phyloP scores from a whole-genome alignment of 2,113 vertebrate genomes.

The Marcusenius ussheri region DNA sequence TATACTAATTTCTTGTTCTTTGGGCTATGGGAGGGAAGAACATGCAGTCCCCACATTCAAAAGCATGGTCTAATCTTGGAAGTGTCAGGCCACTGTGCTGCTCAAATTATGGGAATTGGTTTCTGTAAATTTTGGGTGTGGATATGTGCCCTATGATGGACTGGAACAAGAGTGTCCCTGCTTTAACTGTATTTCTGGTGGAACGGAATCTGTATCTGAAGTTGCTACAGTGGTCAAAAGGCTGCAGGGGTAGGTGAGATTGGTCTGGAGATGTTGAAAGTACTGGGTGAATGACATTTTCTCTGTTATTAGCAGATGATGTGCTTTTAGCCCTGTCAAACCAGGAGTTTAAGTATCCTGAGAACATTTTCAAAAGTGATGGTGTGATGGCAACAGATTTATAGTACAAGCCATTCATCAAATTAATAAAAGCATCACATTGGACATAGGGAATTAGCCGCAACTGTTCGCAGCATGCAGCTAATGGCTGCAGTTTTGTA shows the following conservation, averaged over 20 bases:
- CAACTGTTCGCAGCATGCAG: neutral
- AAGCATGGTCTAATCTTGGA: neutral
- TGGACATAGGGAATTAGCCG: neutral
- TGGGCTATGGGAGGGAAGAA: neutral
- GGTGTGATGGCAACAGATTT: neutral
- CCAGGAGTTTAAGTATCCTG: neutral
- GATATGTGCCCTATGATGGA: neutral
- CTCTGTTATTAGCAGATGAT: neutral
- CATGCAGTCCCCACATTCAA: neutral
- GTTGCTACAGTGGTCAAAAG: neutral
- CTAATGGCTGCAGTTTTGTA: neutral
- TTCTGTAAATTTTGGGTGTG: too few species aligned
- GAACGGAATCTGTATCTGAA: neutral
- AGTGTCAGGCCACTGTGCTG: neutral
- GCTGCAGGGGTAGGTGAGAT: neutral
- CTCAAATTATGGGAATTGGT: neutral
- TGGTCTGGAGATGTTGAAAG: neutral
- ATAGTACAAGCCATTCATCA: neutral
- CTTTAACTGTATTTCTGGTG: neutral
- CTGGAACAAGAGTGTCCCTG: neutral
- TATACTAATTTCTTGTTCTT: neutral
- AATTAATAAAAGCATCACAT: neutral
- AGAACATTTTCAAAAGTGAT: neutral
- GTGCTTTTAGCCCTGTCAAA: neutral
- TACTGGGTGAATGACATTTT: neutral